Conservation (phyloP, 2,797 vertebrate species). For the Sebastes hubbsi region DNA sequence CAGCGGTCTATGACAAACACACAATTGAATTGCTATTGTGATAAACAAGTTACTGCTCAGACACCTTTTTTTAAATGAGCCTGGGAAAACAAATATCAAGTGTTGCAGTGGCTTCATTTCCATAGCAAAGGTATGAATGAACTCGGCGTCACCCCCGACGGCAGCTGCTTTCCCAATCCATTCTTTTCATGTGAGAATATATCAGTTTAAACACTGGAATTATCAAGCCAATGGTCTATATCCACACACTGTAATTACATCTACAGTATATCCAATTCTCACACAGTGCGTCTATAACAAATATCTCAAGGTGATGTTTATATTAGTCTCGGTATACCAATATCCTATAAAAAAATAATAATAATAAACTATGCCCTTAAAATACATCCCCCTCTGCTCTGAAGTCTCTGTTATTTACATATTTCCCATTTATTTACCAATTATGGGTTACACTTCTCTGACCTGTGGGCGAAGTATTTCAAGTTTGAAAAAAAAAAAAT, state of each 20-base stretch:
- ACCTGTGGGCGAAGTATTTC: conserved; percentile 48
- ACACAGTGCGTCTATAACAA: conserved; percentile 9
- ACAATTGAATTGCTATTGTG: conserved; percentile 67
- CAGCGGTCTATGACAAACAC: conserved; percentile 62
- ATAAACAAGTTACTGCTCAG: conserved; percentile 59
- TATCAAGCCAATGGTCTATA: conserved; percentile 24
- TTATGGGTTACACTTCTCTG: conserved; percentile 25
- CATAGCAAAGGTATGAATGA: conserved; percentile 64
- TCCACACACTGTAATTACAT: conserved; percentile 23
- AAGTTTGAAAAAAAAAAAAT: not conserved
- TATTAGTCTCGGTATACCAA: conserved; percentile 20
- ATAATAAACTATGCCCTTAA: conserved; percentile 24
- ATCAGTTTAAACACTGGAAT: conserved; percentile 17
- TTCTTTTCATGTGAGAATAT: conserved; percentile 20
- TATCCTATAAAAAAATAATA: conserved; percentile 17
- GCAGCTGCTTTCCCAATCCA: conserved; percentile 36
- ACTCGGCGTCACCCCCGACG: conserved; percentile 57
- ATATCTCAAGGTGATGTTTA: conserved; percentile 49
- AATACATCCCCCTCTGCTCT: conserved; percentile 13
- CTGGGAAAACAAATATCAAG: conserved; percentile 51
- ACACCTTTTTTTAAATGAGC: conserved; percentile 54
- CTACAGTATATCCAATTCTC: conserved; percentile 10
- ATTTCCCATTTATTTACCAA: conserved; percentile 61
- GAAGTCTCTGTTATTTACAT: conserved; percentile 53
- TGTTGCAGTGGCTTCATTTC: conserved; percentile 56